These are phyloP conservation scores for Ptilonorhynchus violaceus DNA, from an alignment of 2,113 vertebrate genomes.

Conservation along the genomic window DNA sequence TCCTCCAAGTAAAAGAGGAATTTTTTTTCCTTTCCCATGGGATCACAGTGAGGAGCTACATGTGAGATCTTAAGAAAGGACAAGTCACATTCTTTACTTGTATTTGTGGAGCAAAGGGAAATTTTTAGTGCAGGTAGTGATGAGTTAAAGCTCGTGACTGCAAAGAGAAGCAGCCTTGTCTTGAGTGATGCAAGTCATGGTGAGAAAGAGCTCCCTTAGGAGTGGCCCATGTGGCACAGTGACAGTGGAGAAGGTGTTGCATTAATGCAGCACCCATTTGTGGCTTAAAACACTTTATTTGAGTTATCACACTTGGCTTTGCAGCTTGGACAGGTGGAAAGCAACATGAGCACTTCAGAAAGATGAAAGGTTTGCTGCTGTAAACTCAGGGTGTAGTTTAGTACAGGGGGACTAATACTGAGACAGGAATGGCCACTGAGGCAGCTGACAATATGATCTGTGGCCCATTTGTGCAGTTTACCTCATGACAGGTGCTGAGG, in stretches of 20 bases:
- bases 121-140: background rate
- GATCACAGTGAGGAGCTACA: background rate
- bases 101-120: background rate
- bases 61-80: background rate
- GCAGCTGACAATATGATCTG: background rate
- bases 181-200: background rate
- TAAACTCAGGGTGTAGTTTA: background rate
- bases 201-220: background rate
- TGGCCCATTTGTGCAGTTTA: background rate
- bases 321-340: background rate
- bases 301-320: background rate
- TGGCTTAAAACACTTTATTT: background rate
- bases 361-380: background rate
- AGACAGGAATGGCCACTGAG: background rate
- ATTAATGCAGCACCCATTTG: background rate
- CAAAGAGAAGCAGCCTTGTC: background rate
- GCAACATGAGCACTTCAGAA: fast-evolving
- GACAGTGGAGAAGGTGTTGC: background rate
- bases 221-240: background rate
- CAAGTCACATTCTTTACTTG: background rate
- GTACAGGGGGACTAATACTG: background rate
- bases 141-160: background rate
- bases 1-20: background rate
- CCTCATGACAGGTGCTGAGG: background rate
- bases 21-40: background rate